Evolutionary conservation across 2,888 invertebrate species (phyloP).

Genomic region (Agrilus mali): DNA sequence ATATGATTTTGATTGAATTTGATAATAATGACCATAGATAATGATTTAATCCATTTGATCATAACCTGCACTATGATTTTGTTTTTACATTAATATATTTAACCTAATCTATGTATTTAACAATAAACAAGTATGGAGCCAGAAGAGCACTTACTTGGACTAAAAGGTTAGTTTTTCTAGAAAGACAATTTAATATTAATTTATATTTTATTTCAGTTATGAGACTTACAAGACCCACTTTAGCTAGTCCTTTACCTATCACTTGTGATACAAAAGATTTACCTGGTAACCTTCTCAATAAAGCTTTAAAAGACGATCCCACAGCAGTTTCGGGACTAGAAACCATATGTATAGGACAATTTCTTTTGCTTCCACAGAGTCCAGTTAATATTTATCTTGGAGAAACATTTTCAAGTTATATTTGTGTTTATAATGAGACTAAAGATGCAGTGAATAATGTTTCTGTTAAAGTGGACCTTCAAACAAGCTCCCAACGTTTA

Average conservation of each 20-base stretch:
- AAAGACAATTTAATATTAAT: slow-evolving; percentile 1
- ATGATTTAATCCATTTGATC: too few relatives aligned
- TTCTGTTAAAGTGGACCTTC: slow-evolving; percentile 79
- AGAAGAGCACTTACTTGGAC: slow-evolving; percentile 26
- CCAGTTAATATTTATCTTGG: slow-evolving; percentile 97
- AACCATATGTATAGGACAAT: slow-evolving; percentile 75
- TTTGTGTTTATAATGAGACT: slow-evolving; percentile 94
- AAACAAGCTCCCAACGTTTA: slow-evolving; percentile 82
- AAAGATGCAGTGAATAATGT: slow-evolving; percentile 72
- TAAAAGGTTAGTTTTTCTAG: slow-evolving; percentile 22
- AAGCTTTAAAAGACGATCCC: slow-evolving; percentile 68
- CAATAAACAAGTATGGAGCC: slow-evolving; percentile 19
- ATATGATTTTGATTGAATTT: too few relatives aligned
- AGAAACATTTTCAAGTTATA: slow-evolving; percentile 95
- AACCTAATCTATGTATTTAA: too few relatives aligned
- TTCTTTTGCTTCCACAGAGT: slow-evolving; percentile 86
- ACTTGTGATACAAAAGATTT: slow-evolving; percentile 78
- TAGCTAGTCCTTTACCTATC: slow-evolving; percentile 69
- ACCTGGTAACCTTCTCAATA: slow-evolving; percentile 67
- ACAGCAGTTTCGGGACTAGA: slow-evolving; percentile 73
- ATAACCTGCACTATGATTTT: too few relatives aligned
- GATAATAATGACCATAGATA: too few relatives aligned
- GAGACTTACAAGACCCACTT: slow-evolving; percentile 84
- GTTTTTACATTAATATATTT: too few relatives aligned
- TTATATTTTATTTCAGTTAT: slow-evolving; percentile 50